A percentile compares a stretch with the other conserved stretches of the same genome.
These are phyloP conservation scores for Platyscapa corneri DNA, from an alignment of 1,140 invertebrate species.

Conservation along the genomic window DNA sequence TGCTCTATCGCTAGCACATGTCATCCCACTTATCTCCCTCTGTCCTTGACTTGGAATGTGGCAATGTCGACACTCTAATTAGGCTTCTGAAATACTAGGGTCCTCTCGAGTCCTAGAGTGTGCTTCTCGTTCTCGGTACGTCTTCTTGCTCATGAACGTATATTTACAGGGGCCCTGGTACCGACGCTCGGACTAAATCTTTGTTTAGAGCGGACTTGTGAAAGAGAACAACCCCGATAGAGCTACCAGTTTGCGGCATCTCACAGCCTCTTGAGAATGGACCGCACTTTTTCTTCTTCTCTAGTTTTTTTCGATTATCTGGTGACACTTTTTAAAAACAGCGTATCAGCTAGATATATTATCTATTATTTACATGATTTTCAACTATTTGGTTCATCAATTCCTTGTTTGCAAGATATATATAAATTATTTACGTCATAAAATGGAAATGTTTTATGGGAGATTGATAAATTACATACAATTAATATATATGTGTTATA, in stretches of 20 bases:
- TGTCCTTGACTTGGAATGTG: not conserved
- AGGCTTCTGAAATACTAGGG: conserved; percentile 27
- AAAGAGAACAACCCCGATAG: not conserved
- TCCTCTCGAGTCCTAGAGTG: conserved; percentile 38
- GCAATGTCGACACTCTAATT: conserved; percentile 41
- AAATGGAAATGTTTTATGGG: too few species aligned
- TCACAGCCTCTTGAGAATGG: not conserved
- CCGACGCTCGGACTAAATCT: conserved; percentile 32
- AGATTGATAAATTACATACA: too few species aligned
- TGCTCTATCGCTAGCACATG: not conserved
- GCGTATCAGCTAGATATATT: not conserved
- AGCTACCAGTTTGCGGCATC: not conserved
- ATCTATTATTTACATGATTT: conserved; percentile 38
- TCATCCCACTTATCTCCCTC: not conserved
- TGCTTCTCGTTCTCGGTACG: not conserved
- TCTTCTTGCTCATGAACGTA: not conserved
- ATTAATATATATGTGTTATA: too few species aligned
- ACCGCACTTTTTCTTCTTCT: conserved; percentile 1
- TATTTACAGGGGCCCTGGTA: not conserved
- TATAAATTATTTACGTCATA: too few species aligned
- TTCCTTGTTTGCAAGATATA: too few species aligned
- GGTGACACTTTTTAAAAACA: not conserved
- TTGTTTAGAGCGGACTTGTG: conserved; percentile 32
- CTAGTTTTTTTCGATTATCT: not conserved
- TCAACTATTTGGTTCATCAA: too few species aligned